Evolutionary conservation across 53 echinoderm and acorn worm species (phyloP).

Genomic region (Echinarachnius parma): DNA sequence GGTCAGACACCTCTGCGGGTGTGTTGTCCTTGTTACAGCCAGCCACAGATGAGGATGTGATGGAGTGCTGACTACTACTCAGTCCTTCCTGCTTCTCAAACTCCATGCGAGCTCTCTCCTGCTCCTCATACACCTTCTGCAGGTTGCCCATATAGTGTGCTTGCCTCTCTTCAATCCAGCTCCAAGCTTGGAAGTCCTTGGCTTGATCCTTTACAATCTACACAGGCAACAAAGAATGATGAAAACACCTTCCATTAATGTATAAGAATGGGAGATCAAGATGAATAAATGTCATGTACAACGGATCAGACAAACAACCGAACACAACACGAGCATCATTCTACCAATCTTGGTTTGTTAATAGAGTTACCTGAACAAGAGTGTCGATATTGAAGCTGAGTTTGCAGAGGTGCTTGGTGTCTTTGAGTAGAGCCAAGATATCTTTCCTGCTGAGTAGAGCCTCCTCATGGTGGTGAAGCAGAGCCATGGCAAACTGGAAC

Average conservation of each 20-base stretch:
- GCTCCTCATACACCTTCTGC: conserved; percentile 83
- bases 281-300: too few species aligned
- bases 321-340: too few species aligned
- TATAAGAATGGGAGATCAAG: too few species aligned
- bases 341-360: too few species aligned
- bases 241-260: too few species aligned
- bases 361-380: conserved; percentile 79
- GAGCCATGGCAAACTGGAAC: conserved; percentile 90
- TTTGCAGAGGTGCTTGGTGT: conserved; percentile 85
- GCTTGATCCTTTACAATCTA: conserved; percentile 72
- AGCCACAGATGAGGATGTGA: conserved; percentile 3
- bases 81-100: conserved; percentile 86
- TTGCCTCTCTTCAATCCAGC: conserved; percentile 83
- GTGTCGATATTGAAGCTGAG: conserved; percentile 84
- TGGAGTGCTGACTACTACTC: conserved; percentile 21
- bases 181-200: conserved; percentile 71
- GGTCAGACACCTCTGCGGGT: conserved; percentile 26
- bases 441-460: conserved; percentile 75
- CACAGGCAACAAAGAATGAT: too few species aligned
- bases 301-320: too few species aligned
- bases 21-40: background rate
- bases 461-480: conserved; percentile 83
- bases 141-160: conserved; percentile 86
- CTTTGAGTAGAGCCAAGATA: conserved; percentile 88
- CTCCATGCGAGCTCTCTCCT: conserved; percentile 81